Base-by-base conservation (phyloP, 2,797 vertebrate genomes). In the Danio kyathit region DNA sequence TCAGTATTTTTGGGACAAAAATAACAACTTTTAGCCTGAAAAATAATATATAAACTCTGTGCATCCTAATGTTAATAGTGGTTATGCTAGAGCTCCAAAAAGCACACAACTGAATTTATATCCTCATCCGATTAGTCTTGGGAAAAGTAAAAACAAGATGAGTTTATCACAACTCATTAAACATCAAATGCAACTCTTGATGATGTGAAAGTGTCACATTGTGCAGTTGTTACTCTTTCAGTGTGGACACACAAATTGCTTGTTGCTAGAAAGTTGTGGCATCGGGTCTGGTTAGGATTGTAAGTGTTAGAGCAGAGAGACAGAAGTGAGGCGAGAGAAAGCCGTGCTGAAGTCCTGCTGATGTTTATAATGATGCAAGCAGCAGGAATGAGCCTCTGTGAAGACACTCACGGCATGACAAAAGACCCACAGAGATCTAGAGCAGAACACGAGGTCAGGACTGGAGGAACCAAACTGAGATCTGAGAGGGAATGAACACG, bases 321-420 rank as follows among this genome's bases (percentile, higher is more conserved):
- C 16, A 19, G 40, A 17, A 41, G 60, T 9, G 43, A 57, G 40
- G 38, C 2, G 0, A 74, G 13, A 76, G 49, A 57, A 73, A 80
- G 59, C 5, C 5, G 7, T 48, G 70, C 70, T 51, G 60, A 5
- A 49, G 40, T 74, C 69, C 52, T 66, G 82, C 54, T 69, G 82
- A 67, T 74, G 60, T 71, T 59, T 64, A 72, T 64, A 72, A 59
- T 77, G 21, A 77, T 76, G 65, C n/a, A 13, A 80, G 14, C 48
- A 80, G 76, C 46, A 16, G 76, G 76, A 52, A 52, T 49, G 66
- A 78, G 76, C 43, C 65, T 51, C 21, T 69, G 65, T 51, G 54
- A 79, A 54, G 7, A 21, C 41, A 60, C n/a, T 43, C 56, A 29
- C 49, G n/a, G 17, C 66, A 61, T 41, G 77, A 79, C 57, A 70